phyloP scores from a whole-genome alignment of 2,113 vertebrate species.

The Onychorhynchus coronatus region DNA sequence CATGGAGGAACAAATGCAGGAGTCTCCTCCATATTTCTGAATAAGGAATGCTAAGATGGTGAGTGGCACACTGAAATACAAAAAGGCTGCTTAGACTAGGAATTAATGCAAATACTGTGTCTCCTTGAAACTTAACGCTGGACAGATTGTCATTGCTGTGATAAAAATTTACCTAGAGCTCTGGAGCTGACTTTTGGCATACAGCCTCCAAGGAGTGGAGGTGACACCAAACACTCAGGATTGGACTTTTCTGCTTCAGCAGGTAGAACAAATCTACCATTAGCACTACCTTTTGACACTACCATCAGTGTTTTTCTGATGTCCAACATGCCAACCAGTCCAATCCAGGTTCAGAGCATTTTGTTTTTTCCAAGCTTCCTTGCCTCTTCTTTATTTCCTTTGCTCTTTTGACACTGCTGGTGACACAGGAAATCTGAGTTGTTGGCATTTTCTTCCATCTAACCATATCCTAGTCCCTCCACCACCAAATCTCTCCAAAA shows the following conservation, averaged over 20 bases:
- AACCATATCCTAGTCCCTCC: not conserved
- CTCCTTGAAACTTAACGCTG: not conserved
- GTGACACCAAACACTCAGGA: not conserved
- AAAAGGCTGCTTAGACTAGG: not conserved
- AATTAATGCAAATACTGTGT: not conserved
- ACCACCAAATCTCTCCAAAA: not conserved
- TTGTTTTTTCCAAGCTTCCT: not conserved
- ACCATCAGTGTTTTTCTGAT: not conserved
- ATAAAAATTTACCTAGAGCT: not conserved
- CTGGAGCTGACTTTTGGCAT: not conserved
- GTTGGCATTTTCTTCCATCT: not conserved
- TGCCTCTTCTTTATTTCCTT: not conserved
- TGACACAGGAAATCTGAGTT: not conserved
- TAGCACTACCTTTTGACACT: not conserved
- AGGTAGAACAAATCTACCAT: not conserved
- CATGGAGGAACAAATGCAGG: not conserved
- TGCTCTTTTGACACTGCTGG: not conserved
- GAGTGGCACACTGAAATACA: not conserved
- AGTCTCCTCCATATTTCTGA: not conserved
- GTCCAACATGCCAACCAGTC: not conserved
- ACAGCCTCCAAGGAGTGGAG: not conserved
- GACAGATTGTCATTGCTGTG: not conserved
- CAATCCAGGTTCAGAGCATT: not conserved
- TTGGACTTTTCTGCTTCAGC: not conserved
- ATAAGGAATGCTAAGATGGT: not conserved